These are phyloP conservation scores for Mesorhabditis spiculigera DNA, from an alignment of 2,888 invertebrate species.

Conservation along the genomic window DNA sequence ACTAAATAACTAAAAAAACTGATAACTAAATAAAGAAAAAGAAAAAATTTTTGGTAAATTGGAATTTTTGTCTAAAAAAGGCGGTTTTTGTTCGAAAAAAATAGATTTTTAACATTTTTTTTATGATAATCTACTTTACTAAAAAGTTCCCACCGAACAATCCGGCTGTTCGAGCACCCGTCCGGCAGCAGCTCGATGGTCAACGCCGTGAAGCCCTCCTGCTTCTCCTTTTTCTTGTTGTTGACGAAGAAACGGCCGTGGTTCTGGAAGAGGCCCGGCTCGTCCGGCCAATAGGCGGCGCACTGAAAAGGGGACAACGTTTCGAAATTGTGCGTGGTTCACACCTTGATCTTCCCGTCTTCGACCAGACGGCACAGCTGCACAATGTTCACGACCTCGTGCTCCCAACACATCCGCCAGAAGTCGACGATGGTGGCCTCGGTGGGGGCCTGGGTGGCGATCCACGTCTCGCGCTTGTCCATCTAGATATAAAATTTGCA, in stretches of 20 bases:
- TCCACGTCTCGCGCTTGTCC: slow-evolving; percentile 58
- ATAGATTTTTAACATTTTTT: background rate
- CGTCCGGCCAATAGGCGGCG: background rate
- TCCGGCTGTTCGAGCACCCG: background rate
- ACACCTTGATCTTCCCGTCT: no score
- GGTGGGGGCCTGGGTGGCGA: slow-evolving; percentile 62
- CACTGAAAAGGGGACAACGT: background rate
- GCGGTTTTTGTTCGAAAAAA: no score
- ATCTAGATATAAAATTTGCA: background rate
- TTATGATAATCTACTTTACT: background rate
- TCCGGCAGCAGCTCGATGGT: background rate
- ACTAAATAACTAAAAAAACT: no score
- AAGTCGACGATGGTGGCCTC: slow-evolving; percentile 61
- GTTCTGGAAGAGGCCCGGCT: background rate
- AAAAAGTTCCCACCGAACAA: background rate
- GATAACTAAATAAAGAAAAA: no score
- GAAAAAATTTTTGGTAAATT: no score
- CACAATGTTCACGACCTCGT: no score
- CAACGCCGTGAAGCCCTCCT: background rate
- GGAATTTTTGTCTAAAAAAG: no score
- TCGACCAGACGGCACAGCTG: no score
- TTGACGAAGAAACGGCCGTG: background rate
- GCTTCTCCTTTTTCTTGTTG: background rate
- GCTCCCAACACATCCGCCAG: slow-evolving; percentile 74
- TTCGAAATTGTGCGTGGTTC: no score